Percentiles rank a stretch among this genome's conserved stretches.
Conservation (phyloP, 2,797 vertebrate genomes). For the Pristis pectinata region DNA sequence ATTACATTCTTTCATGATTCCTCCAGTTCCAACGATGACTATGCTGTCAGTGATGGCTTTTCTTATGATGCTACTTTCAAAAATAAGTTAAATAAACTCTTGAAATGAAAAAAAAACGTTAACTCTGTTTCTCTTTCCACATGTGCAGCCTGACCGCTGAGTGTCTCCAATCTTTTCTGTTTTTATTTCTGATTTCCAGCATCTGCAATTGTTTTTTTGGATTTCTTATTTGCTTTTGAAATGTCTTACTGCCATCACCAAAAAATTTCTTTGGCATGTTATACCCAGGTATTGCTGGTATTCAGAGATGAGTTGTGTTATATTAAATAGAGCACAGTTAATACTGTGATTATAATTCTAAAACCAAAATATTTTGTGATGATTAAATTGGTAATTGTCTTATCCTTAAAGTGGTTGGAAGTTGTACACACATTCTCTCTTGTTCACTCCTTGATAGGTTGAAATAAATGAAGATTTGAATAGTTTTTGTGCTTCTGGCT, state of each 20-base stretch:
- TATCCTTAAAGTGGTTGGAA: neutral
- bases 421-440: neutral
- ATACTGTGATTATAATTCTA: neutral
- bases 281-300: too few species aligned
- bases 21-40: too few species aligned
- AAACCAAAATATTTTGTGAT: neutral
- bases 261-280: neutral
- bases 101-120: too few species aligned
- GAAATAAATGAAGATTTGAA: neutral
- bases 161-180: too few species aligned
- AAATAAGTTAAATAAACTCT: neutral
- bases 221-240: neutral
- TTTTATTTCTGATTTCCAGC: too few species aligned
- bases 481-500: neutral
- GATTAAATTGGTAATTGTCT: neutral
- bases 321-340: neutral
- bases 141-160: too few species aligned
- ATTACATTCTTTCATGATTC: too few species aligned
- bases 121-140: too few species aligned
- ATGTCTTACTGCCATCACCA: neutral
- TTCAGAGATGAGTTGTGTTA: neutral
- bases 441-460: neutral
- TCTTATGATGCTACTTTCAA: neutral
- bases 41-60: too few species aligned
- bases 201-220: too few species aligned